Evolutionary conservation across 2,113 vertebrate genomes (phyloP), one percentile per base, ranked within the genome.

Genomic region (Smithornis capensis): DNA sequence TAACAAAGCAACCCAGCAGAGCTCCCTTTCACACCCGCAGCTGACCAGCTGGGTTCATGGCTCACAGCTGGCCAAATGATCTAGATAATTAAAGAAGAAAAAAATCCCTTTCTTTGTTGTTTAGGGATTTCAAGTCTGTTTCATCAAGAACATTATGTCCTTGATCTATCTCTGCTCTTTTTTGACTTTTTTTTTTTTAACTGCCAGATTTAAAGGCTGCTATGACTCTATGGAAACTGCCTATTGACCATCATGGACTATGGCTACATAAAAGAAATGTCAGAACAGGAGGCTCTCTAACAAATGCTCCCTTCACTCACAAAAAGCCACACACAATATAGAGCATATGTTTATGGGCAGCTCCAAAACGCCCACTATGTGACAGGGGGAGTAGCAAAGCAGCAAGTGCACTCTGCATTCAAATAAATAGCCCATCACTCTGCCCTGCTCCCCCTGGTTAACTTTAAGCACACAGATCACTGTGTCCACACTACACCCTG

Each of bases 1-100:
- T 79, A 92, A 87, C 83, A 89, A 76, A 93, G 35, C 70, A 92
- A 60, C 64, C 38, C 37, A 0, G 52, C 2, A 29, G 74, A 91
- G 70, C 49, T 97, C 74, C 93, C 68, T 96, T 95, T 94, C 74
- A 37, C 80, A 77, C 92, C 74, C 90, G 93, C 45, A 21, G 85
- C 59, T 97, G 96, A 95, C 96, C 96, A 97, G 94, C 91, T 87
- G 49, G 88, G 82, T 97, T 97, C 97, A 95, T 87, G 96, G 97
- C 93, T 97, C 97, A 96, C 95, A 96, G 97, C 97, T 97, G 97
- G 97, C 95, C 97, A 98, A 98, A 98, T 97, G 96, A 98, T 97
- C 96, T 97, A 97, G 97, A 97, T 97, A 98, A 98, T 98, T 98
- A 98, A 97, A 97, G 95, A 90, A 93, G 92, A 49, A 97, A 97